Conservation (phyloP, 2,797 vertebrate genomes). For the Monodelphis domestica region DNA sequence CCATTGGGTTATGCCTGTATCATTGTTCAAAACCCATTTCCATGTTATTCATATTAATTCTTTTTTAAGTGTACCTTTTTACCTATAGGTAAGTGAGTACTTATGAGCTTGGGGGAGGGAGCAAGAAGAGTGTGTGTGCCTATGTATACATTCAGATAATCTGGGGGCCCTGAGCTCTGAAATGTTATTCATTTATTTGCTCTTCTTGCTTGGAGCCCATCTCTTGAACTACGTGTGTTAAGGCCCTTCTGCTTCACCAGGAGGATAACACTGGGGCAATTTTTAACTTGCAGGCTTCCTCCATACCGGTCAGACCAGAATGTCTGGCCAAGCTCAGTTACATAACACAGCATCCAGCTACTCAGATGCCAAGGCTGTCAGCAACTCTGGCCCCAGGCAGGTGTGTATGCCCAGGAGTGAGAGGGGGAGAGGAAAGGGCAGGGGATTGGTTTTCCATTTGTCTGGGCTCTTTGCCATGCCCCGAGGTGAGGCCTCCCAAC, state of each 20-base stretch:
- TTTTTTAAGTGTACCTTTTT: too few relatives aligned
- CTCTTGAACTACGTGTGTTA: not conserved
- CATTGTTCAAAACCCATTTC: too few relatives aligned
- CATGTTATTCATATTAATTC: too few relatives aligned
- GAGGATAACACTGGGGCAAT: slow-evolving; percentile 58
- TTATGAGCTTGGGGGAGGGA: not conserved
- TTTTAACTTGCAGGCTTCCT: slow-evolving; percentile 49
- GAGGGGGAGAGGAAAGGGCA: not conserved
- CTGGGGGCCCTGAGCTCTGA: not conserved
- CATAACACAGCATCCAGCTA: slow-evolving; percentile 11
- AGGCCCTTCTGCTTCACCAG: slow-evolving; percentile 21
- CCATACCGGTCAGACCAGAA: slow-evolving; percentile 60
- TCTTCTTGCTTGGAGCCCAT: not conserved
- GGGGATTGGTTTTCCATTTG: not conserved
- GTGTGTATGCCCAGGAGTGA: not conserved
- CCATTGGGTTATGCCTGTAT: too few relatives aligned
- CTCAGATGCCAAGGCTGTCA: slow-evolving; percentile 1
- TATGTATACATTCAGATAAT: not conserved
- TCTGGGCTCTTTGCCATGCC: not conserved
- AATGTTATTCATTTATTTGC: not conserved
- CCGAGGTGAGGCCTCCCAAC: not conserved
- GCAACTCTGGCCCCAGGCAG: not conserved
- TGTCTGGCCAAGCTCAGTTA: slow-evolving; percentile 67
- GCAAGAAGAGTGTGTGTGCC: not conserved
- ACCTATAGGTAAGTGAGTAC: not conserved